These are phyloP conservation scores for Vollenhovia emeryi DNA, from an alignment of 1,140 invertebrate species.

Conservation along the genomic window DNA sequence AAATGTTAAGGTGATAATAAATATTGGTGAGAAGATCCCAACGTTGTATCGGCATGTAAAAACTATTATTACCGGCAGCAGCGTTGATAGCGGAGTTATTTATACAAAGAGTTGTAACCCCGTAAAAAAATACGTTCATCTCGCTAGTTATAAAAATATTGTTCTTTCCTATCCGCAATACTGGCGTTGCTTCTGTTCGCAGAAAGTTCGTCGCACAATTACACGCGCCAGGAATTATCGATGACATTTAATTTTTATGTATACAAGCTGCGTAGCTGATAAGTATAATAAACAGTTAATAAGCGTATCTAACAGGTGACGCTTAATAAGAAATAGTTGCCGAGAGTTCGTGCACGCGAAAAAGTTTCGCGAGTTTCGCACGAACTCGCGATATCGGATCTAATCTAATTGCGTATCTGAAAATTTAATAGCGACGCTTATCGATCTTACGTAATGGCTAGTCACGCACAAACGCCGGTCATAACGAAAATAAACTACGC, in stretches of 20 bases:
- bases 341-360: not conserved
- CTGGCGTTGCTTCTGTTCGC: not conserved
- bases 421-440: constrained; percentile 16
- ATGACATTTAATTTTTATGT: constrained; percentile 7
- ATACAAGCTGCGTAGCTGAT: not conserved
- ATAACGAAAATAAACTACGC: not conserved
- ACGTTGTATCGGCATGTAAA: not conserved
- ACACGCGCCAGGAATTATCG: not conserved
- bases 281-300: constrained; percentile 9
- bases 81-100: constrained; percentile 13
- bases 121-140: constrained; percentile 21
- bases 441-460: constrained; percentile 22
- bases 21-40: not conserved
- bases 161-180: not conserved
- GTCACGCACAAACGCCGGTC: not conserved
- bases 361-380: not conserved
- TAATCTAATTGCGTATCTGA: constrained; percentile 18
- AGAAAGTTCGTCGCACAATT: not conserved
- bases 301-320: not conserved
- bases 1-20: not conserved
- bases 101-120: constrained; percentile 2
- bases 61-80: constrained; percentile 25
- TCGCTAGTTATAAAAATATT: constrained; percentile 22
- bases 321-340: constrained; percentile 3
- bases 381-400: not conserved